Evolutionary conservation across 2,888 invertebrate species (phyloP).

Genomic region (Philhelius pedissequus): DNA sequence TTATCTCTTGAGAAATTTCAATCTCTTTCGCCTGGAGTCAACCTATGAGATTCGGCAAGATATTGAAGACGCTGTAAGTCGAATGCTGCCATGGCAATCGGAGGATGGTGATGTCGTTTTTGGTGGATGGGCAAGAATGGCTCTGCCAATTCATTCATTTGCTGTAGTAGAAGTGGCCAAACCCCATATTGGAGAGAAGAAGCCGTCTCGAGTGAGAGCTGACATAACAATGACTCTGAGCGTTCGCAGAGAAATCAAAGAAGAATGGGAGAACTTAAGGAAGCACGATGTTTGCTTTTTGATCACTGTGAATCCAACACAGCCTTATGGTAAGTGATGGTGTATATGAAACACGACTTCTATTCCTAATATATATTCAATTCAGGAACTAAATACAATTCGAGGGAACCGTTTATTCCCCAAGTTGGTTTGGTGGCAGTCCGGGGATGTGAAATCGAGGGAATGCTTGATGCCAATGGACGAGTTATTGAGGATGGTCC

Average conservation of each 20-base stretch:
- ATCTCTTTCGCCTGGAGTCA: conserved; percentile 97
- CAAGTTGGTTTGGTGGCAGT: conserved; percentile 96
- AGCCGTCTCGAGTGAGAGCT: conserved; percentile 96
- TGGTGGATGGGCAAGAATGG: conserved; percentile 99
- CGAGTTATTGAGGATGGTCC: conserved; percentile 98
- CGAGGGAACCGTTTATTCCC: conserved; percentile 91
- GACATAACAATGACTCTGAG: conserved; percentile 96
- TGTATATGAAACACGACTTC: neutral
- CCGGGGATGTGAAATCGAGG: conserved; percentile 98
- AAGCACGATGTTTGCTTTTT: conserved; percentile 99
- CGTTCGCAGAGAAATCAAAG: conserved; percentile 93
- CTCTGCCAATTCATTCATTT: conserved; percentile 94
- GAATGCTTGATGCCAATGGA: conserved; percentile 97
- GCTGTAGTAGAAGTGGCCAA: conserved; percentile 96
- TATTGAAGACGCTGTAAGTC: conserved; percentile 96
- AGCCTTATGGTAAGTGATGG: conserved; percentile 85
- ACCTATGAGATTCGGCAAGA: conserved; percentile 98
- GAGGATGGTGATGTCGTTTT: conserved; percentile 93
- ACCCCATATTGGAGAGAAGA: conserved; percentile 94
- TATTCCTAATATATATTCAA: neutral
- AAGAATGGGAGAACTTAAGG: conserved; percentile 97
- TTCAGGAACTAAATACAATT: conserved; percentile 88
- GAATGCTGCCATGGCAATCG: conserved; percentile 95
- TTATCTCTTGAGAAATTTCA: conserved; percentile 97
- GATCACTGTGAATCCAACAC: conserved; percentile 91